Percentiles rank a stretch among this genome's conserved stretches.
Conservation (phyloP, 2,113 vertebrate genomes). For the Todiramphus chloris region DNA sequence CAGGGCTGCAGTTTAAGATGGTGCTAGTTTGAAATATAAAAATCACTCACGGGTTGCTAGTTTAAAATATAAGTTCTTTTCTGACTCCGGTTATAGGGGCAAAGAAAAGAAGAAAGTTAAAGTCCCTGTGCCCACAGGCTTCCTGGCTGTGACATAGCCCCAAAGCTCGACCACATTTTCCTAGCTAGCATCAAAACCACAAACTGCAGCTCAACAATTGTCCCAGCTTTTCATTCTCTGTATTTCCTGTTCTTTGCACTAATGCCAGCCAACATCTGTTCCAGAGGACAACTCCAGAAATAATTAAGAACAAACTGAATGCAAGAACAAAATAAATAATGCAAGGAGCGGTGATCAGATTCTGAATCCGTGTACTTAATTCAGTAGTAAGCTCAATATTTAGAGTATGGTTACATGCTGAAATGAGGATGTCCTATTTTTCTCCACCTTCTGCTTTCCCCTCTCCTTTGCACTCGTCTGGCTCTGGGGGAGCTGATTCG, state of each 20-base stretch:
- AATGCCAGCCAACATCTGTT: neutral
- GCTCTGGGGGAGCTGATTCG: neutral
- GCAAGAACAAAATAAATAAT: neutral
- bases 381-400: neutral
- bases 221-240: neutral
- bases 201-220: neutral
- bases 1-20: neutral
- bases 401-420: neutral
- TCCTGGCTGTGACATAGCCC: neutral
- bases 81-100: neutral
- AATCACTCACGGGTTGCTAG: neutral
- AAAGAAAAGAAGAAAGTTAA: neutral
- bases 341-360: neutral
- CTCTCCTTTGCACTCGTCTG: neutral
- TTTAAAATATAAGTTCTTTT: neutral
- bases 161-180: neutral
- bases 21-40: neutral
- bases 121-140: neutral
- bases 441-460: neutral
- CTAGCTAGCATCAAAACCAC: neutral
- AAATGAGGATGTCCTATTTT: neutral
- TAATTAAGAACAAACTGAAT: neutral
- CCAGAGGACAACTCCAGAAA: neutral
- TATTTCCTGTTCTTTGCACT: neutral
- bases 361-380: neutral